These are phyloP conservation scores for Neopelma chrysocephalum DNA, from an alignment of 2,797 vertebrate genomes.

Conservation along the genomic window DNA sequence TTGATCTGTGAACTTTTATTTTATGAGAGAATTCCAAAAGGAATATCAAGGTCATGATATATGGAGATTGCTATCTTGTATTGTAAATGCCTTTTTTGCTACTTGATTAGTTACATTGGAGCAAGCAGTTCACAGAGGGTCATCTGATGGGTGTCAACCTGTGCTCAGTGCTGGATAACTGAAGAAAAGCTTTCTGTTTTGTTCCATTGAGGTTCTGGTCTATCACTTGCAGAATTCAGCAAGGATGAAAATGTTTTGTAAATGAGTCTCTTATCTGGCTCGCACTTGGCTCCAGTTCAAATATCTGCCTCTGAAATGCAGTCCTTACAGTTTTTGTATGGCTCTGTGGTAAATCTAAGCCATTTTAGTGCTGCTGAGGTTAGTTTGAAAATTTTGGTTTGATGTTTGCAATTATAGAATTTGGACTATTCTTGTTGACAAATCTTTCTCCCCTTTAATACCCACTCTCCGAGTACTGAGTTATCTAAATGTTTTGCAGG, in stretches of 20 bases:
- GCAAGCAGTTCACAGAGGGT: background rate
- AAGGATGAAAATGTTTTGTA: conserved; percentile 32
- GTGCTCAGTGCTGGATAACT: background rate
- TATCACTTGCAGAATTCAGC: conserved; percentile 11
- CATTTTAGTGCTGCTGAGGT: background rate
- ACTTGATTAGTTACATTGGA: background rate
- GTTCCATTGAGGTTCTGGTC: background rate
- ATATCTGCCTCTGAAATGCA: conserved; percentile 12
- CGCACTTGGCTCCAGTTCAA: background rate
- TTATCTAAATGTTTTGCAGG: background rate
- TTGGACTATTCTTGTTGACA: background rate
- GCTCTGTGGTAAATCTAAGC: background rate
- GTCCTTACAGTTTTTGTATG: background rate
- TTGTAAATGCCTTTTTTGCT: background rate
- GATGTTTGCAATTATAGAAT: background rate
- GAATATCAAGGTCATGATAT: background rate
- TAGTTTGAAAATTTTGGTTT: background rate
- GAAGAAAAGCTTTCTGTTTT: conserved; percentile 52
- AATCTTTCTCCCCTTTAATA: background rate
- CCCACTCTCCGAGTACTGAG: background rate
- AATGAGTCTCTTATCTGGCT: conserved; percentile 38
- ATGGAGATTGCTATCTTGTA: background rate
- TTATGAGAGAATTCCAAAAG: background rate
- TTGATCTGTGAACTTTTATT: background rate
- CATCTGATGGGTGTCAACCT: conserved; percentile 24